Evolutionary conservation across 2,888 invertebrate species (phyloP).

Genomic region (Luffia ferchaultella): DNA sequence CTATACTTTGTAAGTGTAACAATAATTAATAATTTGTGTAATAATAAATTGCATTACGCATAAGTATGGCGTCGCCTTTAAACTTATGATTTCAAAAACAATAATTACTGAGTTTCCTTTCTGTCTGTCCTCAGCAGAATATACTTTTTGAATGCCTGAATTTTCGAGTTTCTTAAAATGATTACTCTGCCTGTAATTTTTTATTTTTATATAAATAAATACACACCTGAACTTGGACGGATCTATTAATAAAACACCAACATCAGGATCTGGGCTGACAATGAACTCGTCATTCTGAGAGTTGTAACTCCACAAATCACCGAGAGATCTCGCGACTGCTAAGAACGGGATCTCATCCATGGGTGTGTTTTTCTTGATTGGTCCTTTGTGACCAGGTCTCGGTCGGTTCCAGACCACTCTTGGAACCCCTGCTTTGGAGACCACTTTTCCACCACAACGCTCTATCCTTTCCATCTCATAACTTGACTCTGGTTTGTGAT

Average conservation of each 20-base stretch:
- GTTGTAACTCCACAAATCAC: constrained; percentile 98
- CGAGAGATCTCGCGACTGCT: constrained; percentile 94
- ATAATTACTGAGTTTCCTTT: too few relatives aligned
- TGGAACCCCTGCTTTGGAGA: constrained; percentile 84
- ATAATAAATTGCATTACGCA: too few relatives aligned
- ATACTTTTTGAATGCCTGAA: too few relatives aligned
- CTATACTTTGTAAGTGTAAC: too few relatives aligned
- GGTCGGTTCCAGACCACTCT: constrained; percentile 98
- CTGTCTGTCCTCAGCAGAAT: too few relatives aligned
- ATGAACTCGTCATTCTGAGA: constrained; percentile 89
- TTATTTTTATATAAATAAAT: too few relatives aligned
- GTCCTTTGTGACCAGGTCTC: constrained; percentile 77
- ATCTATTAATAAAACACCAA: constrained; percentile 84
- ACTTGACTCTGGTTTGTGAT: constrained; percentile 94
- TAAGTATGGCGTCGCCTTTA: too few relatives aligned
- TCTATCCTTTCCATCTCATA: constrained; percentile 86
- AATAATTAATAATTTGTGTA: too few relatives aligned
- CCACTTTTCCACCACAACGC: constrained; percentile 78
- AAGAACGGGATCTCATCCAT: constrained; percentile 95
- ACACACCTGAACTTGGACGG: constrained; percentile 73
- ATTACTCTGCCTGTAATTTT: too few relatives aligned
- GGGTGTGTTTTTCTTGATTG: constrained; percentile 87
- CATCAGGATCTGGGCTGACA: constrained; percentile 98
- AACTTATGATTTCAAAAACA: too few relatives aligned
- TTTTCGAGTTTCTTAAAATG: too few relatives aligned